Evolutionary conservation across 2,797 vertebrate species (phyloP).

Genomic region (Pseudotriccus pelzelni): DNA sequence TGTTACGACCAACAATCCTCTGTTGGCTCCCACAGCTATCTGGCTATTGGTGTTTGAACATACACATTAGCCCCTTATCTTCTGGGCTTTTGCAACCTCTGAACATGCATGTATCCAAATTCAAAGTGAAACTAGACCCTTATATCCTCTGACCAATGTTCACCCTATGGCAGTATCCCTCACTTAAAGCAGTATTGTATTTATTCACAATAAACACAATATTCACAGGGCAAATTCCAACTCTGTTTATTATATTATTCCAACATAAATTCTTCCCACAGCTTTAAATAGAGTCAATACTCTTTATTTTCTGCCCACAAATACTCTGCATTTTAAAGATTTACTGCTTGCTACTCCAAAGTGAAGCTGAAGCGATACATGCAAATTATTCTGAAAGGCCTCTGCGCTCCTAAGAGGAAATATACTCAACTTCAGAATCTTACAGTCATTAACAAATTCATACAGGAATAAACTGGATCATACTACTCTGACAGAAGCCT

Average conservation of each 20-base stretch:
- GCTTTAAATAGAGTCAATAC: not conserved
- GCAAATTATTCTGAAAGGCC: not conserved
- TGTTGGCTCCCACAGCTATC: not conserved
- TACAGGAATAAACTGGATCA: not conserved
- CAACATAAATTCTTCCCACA: not conserved
- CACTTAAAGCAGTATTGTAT: not conserved
- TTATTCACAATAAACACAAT: not conserved
- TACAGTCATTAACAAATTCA: not conserved
- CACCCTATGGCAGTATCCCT: not conserved
- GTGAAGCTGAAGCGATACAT: not conserved
- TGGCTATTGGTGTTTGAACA: not conserved
- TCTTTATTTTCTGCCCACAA: not conserved
- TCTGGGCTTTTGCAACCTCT: not conserved
- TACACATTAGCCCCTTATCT: not conserved
- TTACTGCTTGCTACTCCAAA: not conserved
- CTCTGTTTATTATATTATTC: not conserved
- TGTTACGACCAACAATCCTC: not conserved
- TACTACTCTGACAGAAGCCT: not conserved
- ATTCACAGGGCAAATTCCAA: not conserved
- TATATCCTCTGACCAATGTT: not conserved
- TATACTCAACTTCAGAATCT: not conserved
- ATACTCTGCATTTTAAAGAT: not conserved
- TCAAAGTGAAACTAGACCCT: not conserved
- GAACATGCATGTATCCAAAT: accelerated
- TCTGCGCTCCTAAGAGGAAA: not conserved